These are phyloP conservation scores for Urocynchramus pylzowi DNA, from an alignment of 2,113 vertebrate species.

Conservation along the genomic window DNA sequence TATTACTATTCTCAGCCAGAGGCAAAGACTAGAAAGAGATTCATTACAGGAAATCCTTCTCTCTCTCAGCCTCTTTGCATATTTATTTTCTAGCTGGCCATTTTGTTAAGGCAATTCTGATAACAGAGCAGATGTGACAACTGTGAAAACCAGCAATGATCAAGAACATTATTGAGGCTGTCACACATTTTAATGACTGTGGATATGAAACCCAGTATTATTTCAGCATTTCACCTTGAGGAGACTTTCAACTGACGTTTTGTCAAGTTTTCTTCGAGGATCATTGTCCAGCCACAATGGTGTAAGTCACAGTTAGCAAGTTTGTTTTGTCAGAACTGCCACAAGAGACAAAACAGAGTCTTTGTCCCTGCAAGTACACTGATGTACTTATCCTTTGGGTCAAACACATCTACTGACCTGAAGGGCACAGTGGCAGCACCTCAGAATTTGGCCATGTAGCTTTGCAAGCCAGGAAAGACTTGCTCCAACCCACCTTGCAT, in stretches of 20 bases:
- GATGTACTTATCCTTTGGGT: neutral
- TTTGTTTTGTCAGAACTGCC: neutral
- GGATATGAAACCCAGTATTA: neutral
- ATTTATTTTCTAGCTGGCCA: neutral
- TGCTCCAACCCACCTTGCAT: neutral
- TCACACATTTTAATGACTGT: neutral
- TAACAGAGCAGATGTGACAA: neutral
- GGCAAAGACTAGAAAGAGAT: slow-evolving; percentile 10
- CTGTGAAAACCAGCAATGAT: neutral
- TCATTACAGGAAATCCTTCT: neutral
- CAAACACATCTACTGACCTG: neutral
- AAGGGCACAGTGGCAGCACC: neutral
- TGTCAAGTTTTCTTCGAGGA: neutral
- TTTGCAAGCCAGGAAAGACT: neutral
- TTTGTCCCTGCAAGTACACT: neutral
- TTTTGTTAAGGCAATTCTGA: neutral
- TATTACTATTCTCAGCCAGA: slow-evolving; percentile 29
- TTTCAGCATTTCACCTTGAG: neutral
- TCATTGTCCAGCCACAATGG: neutral
- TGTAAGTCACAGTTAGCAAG: neutral
- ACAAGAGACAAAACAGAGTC: neutral
- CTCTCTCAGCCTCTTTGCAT: neutral
- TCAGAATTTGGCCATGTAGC: neutral
- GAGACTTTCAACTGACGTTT: neutral
- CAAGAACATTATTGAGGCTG: neutral